Conservation (phyloP, 2,797 vertebrate genomes). For the Typhlichthys subterraneus region DNA sequence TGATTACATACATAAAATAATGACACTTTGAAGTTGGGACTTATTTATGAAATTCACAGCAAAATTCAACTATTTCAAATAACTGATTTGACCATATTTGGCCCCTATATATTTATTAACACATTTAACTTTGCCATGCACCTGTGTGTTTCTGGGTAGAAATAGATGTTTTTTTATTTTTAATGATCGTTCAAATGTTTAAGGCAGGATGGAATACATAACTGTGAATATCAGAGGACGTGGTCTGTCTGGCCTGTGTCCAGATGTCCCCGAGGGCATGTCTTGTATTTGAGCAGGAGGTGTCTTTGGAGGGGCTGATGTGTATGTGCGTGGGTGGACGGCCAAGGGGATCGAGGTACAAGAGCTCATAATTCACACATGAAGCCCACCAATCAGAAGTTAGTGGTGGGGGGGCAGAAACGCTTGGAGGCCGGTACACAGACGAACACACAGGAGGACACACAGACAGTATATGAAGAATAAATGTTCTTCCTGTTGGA, state of each 20-base stretch:
- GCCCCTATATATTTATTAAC: too few species aligned
- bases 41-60: neutral
- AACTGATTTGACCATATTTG: too few species aligned
- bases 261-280: slow-evolving; percentile 37
- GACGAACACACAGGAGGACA: slow-evolving; percentile 27
- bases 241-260: neutral
- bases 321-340: neutral
- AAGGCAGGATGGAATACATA: neutral
- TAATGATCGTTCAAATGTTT: neutral
- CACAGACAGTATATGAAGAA: neutral
- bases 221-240: neutral
- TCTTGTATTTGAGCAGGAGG: slow-evolving; percentile 1
- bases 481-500: slow-evolving; percentile 1
- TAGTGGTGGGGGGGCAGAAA: slow-evolving; percentile 40
- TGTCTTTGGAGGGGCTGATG: slow-evolving; percentile 17
- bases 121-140: too few species aligned
- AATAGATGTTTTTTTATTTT: too few species aligned
- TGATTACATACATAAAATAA: slow-evolving; percentile 1
- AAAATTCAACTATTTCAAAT: too few species aligned
- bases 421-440: neutral
- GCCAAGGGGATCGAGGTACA: slow-evolving; percentile 29
- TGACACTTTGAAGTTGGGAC: slow-evolving; percentile 14
- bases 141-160: too few species aligned
- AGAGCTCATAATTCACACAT: slow-evolving; percentile 49
- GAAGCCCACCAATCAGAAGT: slow-evolving; percentile 46